Base-by-base conservation (phyloP, 1,140 invertebrate species). In the Drosophila nebulosa region DNA sequence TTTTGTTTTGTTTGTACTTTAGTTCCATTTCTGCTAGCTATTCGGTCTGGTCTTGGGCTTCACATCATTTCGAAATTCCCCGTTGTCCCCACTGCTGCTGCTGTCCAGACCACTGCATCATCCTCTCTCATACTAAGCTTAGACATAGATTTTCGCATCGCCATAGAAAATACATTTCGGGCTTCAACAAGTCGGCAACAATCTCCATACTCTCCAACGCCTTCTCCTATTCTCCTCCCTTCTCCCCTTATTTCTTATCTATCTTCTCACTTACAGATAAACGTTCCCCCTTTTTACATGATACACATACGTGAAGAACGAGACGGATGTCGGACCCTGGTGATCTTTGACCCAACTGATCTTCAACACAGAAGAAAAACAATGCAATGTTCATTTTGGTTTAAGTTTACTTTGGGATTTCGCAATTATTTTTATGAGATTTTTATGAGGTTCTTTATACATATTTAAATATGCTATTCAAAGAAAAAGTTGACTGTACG, bases 1-100 rank as follows among this genome's bases (percentile, higher is more conserved):
- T 81, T 86, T 46, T 42, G 39, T 46, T 16, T 46, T 46, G 39
- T 46, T 46, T 88, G 83, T 86, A 89, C 86, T 86, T 86, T 86
- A 86, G 81, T 86, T 81, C 68, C 78, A 83, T 78, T 77, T 78
- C 65, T 83, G 70, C 50, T 75, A 57, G 79, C 74, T 74, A 78
- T 83, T 78, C 52, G 73, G 69, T 76, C 64, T 74, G 58, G 56
- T 58, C 64, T 39, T 69, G 56, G 64, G 16, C 64, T 81, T 60
- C 53, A 55, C 53, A 55, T 39, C 56, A 58, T 78, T 86, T 88
- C 64, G 74, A 81, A 88, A 81, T 83, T 46, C 24, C 69, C 74
- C 68, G 59, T 70, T 46, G 14, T 21, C 39, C 39, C 39, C 39
- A 46, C 51, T 14, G 64, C 73, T 74, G 53, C 73, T n/a, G n/a